A percentile compares a stretch with the other conserved stretches of the same genome.
Conservation (phyloP, 2,888 invertebrate species). For the Meteorus colon region DNA sequence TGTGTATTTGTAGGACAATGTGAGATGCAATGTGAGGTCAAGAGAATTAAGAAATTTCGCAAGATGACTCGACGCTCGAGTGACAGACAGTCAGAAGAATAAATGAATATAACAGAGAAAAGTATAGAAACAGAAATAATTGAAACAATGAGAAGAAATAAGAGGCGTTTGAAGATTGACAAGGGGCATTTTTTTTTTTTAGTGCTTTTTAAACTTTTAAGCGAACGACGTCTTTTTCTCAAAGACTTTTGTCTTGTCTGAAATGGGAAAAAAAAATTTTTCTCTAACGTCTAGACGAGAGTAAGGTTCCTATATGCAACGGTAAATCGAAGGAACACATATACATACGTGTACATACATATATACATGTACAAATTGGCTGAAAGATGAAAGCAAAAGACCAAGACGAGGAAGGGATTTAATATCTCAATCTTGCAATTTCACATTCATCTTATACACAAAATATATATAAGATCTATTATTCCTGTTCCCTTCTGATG, state of each 20-base stretch:
- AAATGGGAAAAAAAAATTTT: conserved; percentile 19
- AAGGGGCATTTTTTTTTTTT: background rate
- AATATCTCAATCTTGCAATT: conserved; percentile 37
- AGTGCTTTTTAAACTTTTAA: conserved; percentile 10
- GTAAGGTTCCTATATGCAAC: background rate
- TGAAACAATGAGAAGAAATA: conserved; percentile 8
- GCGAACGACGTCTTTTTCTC: background rate
- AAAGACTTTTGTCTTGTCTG: conserved; percentile 12
- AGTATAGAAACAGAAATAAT: background rate
- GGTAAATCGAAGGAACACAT: background rate
- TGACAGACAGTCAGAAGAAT: conserved; percentile 1
- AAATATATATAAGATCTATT: background rate
- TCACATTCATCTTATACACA: background rate
- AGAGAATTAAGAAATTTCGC: conserved; percentile 35
- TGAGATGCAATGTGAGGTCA: conserved; percentile 16
- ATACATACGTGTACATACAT: background rate
- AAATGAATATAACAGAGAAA: background rate
- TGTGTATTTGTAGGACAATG: conserved; percentile 11
- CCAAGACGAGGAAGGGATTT: conserved; percentile 28
- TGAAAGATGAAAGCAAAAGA: conserved; percentile 23
- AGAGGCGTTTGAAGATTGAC: background rate
- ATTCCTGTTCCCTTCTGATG: background rate
- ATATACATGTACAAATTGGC: conserved; percentile 19
- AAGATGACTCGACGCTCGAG: conserved; percentile 23
- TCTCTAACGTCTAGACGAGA: conserved; percentile 26